Evolutionary conservation across 2,113 vertebrate species (phyloP), one percentile per base, ranked within the genome.

Genomic region (Rallus limicola): DNA sequence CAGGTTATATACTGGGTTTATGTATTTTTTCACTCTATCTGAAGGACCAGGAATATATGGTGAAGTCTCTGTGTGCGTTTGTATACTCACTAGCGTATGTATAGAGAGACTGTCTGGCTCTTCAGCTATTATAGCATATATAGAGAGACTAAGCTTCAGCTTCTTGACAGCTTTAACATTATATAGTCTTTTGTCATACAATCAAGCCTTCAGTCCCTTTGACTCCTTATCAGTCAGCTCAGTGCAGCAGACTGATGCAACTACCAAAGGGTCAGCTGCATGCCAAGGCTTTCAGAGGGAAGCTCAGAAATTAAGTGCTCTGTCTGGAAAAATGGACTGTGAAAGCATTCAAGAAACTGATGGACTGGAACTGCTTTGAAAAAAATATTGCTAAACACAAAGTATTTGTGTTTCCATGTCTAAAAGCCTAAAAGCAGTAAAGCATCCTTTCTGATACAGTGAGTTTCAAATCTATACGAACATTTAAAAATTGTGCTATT

Each of bases 181-280:
- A 79, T 40, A 60, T 6, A 93, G n/a, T 75, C 26, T 82, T 97
- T 93, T 91, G 82, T 90, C 72, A 86, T 50, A n/a, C 59, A 97
- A 55, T 90, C 70, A 89, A 90, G 75, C 60, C 59, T 92, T 89
- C 80, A 76, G 17, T 88, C 42, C 25, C 25, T 77, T 86, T 94
- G 58, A 67, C 63, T 78, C 38, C 29, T 90, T 95, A 92, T 77
- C 80, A 90, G 19, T 14, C 24, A 76, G 10, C 24, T 92, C 78
- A 94, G 60, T 90, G 55, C 59, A 81, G 33, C 59, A 88, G 29
- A 95, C 44, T 87, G 74, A 56, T 69, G 72, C 2, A 36, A 56
- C 31, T 68, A 60, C 38, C 78, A n/a, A 90, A 90, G 67, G 76
- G 40, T 95, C 94, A 95, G 59, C 14, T 78, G 21, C 7, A 71